phyloP scores from a whole-genome alignment of 2,113 vertebrate species.

The Coptodon rendalli region DNA sequence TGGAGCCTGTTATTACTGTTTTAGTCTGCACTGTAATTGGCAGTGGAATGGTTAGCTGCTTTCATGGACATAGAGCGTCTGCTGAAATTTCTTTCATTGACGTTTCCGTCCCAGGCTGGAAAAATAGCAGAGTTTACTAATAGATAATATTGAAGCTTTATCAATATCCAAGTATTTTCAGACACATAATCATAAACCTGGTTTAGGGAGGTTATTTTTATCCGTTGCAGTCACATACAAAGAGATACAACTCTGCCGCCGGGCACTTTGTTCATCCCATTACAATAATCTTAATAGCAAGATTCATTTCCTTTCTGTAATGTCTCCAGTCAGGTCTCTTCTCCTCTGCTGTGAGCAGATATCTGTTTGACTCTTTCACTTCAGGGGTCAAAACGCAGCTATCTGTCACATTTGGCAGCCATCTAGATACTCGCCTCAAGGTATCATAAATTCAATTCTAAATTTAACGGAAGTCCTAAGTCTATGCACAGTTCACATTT shows the following conservation, averaged over 20 bases:
- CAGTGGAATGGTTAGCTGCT: neutral
- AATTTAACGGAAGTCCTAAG: constrained; percentile 11
- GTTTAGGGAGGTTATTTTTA: neutral
- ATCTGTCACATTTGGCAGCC: constrained; percentile 48
- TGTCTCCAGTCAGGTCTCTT: constrained; percentile 15
- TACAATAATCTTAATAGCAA: constrained; percentile 13
- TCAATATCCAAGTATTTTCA: neutral
- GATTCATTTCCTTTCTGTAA: constrained; percentile 20
- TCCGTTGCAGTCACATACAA: neutral
- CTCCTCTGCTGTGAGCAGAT: constrained; percentile 23
- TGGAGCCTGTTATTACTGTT: constrained; percentile 1
- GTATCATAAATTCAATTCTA: constrained; percentile 18
- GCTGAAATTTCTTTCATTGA: neutral
- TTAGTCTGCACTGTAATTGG: neutral
- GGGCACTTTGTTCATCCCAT: constrained; percentile 7
- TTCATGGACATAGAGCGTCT: neutral
- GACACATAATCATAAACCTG: neutral
- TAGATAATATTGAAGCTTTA: neutral
- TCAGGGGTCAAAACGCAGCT: constrained; percentile 38
- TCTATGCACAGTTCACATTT: neutral
- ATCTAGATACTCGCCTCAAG: constrained; percentile 27
- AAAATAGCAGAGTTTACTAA: neutral
- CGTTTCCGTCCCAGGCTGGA: neutral
- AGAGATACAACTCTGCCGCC: neutral
- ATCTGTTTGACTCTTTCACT: constrained; percentile 29